Evolutionary conservation across 1,140 invertebrate genomes (phyloP).

Genomic region (Agrypnia vestita): DNA sequence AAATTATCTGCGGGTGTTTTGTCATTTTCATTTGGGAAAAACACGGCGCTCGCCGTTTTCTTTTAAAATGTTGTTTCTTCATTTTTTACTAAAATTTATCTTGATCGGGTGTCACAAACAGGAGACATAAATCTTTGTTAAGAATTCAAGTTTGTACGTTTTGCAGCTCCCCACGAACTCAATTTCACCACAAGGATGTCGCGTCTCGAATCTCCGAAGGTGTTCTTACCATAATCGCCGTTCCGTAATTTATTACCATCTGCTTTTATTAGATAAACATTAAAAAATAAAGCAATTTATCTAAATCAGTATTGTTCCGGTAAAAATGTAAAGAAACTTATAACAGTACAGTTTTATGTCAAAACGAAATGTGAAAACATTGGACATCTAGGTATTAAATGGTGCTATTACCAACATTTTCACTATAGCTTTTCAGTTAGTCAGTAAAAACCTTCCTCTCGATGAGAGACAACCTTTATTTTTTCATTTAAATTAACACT

Average conservation of each 20-base stretch:
- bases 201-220: background rate
- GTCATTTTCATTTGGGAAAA: constrained; percentile 28
- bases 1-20: background rate
- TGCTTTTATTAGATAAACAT: too few relatives aligned
- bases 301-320: too few relatives aligned
- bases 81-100: constrained; percentile 24
- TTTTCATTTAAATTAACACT: too few relatives aligned
- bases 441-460: too few relatives aligned
- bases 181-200: background rate
- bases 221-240: constrained; percentile 9
- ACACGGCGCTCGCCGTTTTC: constrained; percentile 9
- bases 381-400: too few relatives aligned
- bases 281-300: too few relatives aligned
- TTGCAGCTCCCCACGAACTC: background rate
- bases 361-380: too few relatives aligned
- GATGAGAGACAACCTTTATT: too few relatives aligned
- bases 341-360: too few relatives aligned
- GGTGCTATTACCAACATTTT: too few relatives aligned
- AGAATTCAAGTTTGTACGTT: background rate
- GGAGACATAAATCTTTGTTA: constrained; percentile 39
- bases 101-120: constrained; percentile 30
- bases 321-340: too few relatives aligned
- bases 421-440: too few relatives aligned
- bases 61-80: constrained; percentile 19
- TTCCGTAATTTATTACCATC: background rate